These are phyloP conservation scores for Augochlora pura DNA, from an alignment of 1,140 invertebrate genomes.

Conservation along the genomic window DNA sequence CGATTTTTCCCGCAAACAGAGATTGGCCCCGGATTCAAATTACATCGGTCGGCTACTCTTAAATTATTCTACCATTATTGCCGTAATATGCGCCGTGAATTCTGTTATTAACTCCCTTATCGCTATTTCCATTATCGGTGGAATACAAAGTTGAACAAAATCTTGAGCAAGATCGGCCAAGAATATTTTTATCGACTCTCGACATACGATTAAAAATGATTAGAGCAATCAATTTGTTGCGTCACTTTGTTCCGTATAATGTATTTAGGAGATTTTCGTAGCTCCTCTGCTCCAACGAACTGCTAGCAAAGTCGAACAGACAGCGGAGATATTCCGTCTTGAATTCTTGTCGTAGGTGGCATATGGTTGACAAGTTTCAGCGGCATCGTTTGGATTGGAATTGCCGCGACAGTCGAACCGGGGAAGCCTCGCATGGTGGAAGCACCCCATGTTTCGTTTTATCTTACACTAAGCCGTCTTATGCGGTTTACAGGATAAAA, in stretches of 20 bases:
- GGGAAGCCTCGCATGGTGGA: slow-evolving; percentile 24
- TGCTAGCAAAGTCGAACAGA: too few species aligned
- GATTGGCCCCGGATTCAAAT: background rate
- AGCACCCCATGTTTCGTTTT: slow-evolving; percentile 50
- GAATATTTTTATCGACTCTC: too few species aligned
- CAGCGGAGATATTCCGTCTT: too few species aligned
- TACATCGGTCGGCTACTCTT: background rate
- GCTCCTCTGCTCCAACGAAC: too few species aligned
- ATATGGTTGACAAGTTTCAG: slow-evolving; percentile 6
- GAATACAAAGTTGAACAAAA: too few species aligned
- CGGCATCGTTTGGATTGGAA: slow-evolving; percentile 14
- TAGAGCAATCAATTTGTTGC: too few species aligned
- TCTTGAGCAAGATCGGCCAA: too few species aligned
- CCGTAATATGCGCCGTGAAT: too few species aligned
- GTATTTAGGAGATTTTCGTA: too few species aligned
- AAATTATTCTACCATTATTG: too few species aligned
- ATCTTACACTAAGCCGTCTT: slow-evolving; percentile 44
- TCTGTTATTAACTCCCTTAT: background rate
- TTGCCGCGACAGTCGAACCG: slow-evolving; percentile 35
- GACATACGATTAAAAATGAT: too few species aligned
- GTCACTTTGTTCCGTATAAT: too few species aligned
- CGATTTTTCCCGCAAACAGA: background rate
- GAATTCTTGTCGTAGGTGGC: background rate
- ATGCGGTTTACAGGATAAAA: slow-evolving; percentile 42
- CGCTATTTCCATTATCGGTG: background rate